phyloP scores from a whole-genome alignment of 2,888 invertebrate genomes.

The Catocala fraxini region DNA sequence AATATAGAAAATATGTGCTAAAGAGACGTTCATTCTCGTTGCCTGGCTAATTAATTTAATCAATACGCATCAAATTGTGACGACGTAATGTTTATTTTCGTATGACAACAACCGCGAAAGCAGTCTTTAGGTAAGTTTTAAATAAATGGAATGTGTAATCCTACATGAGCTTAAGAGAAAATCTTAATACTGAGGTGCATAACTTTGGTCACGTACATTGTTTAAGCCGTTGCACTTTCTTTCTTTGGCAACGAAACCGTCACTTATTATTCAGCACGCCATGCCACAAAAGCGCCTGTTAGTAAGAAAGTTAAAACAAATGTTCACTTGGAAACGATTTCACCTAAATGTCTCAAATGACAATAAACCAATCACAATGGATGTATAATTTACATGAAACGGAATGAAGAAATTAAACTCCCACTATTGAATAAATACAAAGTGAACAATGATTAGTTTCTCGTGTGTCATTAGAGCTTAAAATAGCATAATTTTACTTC shows the following conservation, averaged over 20 bases:
- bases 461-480: slow-evolving; percentile 13
- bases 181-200: slow-evolving; percentile 23
- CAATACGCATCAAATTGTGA: too few species aligned
- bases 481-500: slow-evolving; percentile 9
- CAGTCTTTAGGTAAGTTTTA: slow-evolving; percentile 37
- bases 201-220: slow-evolving; percentile 11
- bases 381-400: slow-evolving; percentile 40
- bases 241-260: slow-evolving; percentile 33
- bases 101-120: slow-evolving; percentile 57
- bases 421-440: slow-evolving; percentile 36
- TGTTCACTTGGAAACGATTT: slow-evolving; percentile 32
- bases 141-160: slow-evolving; percentile 48
- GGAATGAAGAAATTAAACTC: slow-evolving; percentile 44
- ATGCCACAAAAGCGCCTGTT: slow-evolving; percentile 22
- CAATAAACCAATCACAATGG: slow-evolving; percentile 44
- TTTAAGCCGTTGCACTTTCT: slow-evolving; percentile 29
- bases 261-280: slow-evolving; percentile 39
- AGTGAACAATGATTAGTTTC: slow-evolving; percentile 32
- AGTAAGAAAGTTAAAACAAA: slow-evolving; percentile 43
- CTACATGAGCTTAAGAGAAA: slow-evolving; percentile 19
- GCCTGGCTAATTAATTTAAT: too few species aligned
- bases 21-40: too few species aligned
- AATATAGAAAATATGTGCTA: slow-evolving; percentile 9
- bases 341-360: slow-evolving; percentile 34
- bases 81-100: slow-evolving; percentile 40